phyloP scores from a whole-genome alignment of 2,113 vertebrate species.

The Galbula dea region DNA sequence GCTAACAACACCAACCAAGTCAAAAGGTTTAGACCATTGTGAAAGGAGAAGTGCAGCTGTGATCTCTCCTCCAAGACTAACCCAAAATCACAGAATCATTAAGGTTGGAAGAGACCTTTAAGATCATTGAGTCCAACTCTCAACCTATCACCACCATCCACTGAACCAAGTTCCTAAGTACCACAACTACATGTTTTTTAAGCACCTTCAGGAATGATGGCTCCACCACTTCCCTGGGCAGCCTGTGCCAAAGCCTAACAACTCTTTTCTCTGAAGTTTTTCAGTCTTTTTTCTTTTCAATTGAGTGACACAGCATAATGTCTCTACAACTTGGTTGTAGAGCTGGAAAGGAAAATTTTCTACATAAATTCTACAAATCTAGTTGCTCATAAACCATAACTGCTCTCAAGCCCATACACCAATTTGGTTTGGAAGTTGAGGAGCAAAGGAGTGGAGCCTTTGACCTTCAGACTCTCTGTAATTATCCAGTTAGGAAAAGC shows the following conservation, averaged over 20 bases:
- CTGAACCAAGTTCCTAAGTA: too few species aligned
- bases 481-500: background rate
- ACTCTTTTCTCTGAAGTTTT: background rate
- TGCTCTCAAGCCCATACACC: background rate
- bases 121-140: too few species aligned
- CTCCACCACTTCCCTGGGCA: too few species aligned
- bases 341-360: background rate
- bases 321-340: background rate
- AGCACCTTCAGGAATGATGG: too few species aligned
- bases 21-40: background rate
- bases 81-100: too few species aligned
- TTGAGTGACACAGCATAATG: background rate
- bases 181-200: too few species aligned
- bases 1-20: background rate
- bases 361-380: background rate
- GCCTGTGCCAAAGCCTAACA: too few species aligned
- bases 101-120: too few species aligned
- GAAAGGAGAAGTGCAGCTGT: background rate
- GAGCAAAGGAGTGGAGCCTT: background rate
- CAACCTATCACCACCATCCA: too few species aligned
- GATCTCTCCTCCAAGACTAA: background rate
- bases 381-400: background rate
- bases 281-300: background rate
- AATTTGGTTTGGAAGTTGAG: background rate
- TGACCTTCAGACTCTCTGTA: background rate